Evolutionary conservation across 2,113 vertebrate species (phyloP).

Genomic region (Sardina pilchardus): DNA sequence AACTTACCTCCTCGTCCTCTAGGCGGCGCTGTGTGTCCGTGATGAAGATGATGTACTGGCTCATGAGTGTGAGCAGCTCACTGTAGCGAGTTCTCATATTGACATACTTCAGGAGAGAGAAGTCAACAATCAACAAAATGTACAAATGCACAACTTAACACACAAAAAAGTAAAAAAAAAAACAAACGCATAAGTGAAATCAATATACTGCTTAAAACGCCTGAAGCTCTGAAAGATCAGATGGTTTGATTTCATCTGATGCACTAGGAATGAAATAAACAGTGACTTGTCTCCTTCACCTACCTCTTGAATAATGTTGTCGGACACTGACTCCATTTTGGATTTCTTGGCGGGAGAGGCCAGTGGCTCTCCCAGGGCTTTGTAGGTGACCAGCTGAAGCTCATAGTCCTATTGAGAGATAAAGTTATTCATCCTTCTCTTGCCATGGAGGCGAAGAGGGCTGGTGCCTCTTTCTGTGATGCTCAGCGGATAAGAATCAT

Average conservation of each 20-base stretch:
- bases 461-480: too few relatives aligned
- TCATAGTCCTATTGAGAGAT: conserved; percentile 82
- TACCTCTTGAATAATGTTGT: conserved; percentile 92
- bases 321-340: conserved; percentile 86
- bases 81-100: conserved; percentile 89
- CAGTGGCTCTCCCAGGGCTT: conserved; percentile 85
- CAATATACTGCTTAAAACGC: background rate
- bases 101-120: conserved; percentile 79
- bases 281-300: conserved; percentile 22
- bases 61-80: conserved; percentile 87
- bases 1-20: conserved; percentile 87
- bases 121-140: background rate
- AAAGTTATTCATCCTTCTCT: background rate
- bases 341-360: conserved; percentile 90
- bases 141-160: background rate
- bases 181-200: too few relatives aligned
- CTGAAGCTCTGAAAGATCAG: background rate
- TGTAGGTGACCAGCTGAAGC: conserved; percentile 90
- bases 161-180: background rate
- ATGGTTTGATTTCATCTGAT: background rate
- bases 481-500: too few relatives aligned
- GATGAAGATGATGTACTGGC: conserved; percentile 93
- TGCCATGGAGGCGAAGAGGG: too few relatives aligned
- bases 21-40: conserved; percentile 81
- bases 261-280: background rate